Percentiles rank a stretch among this genome's conserved stretches.
Evolutionary conservation across 2,797 vertebrate genomes (phyloP).

Genomic region (Thalassophryne amazonica): DNA sequence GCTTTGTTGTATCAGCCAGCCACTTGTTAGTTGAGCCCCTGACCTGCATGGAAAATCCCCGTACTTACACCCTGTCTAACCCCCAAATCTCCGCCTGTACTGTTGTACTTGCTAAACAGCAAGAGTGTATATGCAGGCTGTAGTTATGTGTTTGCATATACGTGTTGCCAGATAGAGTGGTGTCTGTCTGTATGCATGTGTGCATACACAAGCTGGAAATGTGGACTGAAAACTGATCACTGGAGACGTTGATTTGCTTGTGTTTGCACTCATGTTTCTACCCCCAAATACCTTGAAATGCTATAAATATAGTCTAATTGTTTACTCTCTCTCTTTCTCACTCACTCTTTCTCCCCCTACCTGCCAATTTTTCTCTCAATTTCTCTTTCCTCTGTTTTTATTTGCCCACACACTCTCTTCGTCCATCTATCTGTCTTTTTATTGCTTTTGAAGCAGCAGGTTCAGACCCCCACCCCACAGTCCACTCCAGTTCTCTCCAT

Average conservation of each 20-base stretch:
- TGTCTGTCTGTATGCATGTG: constrained; percentile 37
- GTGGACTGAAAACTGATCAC: neutral
- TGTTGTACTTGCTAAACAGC: constrained; percentile 24
- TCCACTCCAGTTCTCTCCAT: constrained; percentile 63
- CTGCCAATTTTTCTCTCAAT: constrained; percentile 33
- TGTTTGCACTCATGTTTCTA: constrained; percentile 62
- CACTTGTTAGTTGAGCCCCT: constrained; percentile 27
- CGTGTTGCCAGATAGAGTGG: constrained; percentile 6
- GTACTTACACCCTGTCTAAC: constrained; percentile 67
- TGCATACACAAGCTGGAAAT: constrained; percentile 60
- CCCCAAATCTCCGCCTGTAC: constrained; percentile 38
- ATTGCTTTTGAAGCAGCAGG: constrained; percentile 64
- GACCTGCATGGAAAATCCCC: constrained; percentile 62
- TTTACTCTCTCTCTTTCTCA: constrained; percentile 21
- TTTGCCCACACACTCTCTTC: constrained; percentile 21
- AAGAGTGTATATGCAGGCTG: constrained; percentile 36
- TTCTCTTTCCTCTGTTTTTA: constrained; percentile 20
- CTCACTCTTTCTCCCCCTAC: neutral
- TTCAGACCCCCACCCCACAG: constrained; percentile 77
- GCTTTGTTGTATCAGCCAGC: constrained; percentile 34
- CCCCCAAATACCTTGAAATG: neutral
- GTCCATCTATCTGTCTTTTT: constrained; percentile 33
- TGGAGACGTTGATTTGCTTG: constrained; percentile 32
- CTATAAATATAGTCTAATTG: constrained; percentile 37
- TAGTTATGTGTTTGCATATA: constrained; percentile 32